Evolutionary conservation across 2,113 vertebrate species (phyloP), one percentile per base, ranked within the genome.

Genomic region (Podiceps cristatus): DNA sequence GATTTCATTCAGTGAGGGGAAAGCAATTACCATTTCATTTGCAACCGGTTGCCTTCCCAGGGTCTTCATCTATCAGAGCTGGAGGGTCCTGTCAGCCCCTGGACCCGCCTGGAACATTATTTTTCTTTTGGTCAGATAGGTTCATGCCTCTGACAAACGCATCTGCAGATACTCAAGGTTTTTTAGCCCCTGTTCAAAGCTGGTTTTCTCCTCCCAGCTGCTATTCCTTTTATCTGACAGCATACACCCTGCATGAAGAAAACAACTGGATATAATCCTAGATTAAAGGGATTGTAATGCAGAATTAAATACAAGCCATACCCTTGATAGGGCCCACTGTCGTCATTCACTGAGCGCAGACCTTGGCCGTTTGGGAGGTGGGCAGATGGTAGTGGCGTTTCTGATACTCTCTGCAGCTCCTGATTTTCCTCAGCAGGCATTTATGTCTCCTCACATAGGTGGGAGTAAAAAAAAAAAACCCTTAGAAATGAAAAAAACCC

Each of bases 221-320:
- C 88, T 93, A 40, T 4, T 78, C 89, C 89, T 97, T 92, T 98
- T 96, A 97, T 97, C 95, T 96, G 93, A 96, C 74, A 90, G 87
- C 93, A 98, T 97, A 97, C 50, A 91, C 98, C 98, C 99, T 47
- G 68, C 67, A 95, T 87, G 95, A 96, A 96, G 93, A 95, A 94
- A 98, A 96, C 95, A 98, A 98, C 98, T 97, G 96, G 97, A 98
- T 93, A 95, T 99, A 99, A 99, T 98, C 98, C 98, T 96, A 98
- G 98, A 98, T 99, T 99, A 99, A 95, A 98, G 92, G 91, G 95
- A 96, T 88, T 97, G 49, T 14, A 88, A 93, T 1, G 23, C 80
- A 96, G 93, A 97, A 90, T 67, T 92, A 97, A 97, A 97, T 67
- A 86, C 77, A 82, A 95, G 78, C 59, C 86, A 40, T 66, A 81